Base-by-base conservation (phyloP, 2,888 invertebrate species). In the Athalia circularis region DNA sequence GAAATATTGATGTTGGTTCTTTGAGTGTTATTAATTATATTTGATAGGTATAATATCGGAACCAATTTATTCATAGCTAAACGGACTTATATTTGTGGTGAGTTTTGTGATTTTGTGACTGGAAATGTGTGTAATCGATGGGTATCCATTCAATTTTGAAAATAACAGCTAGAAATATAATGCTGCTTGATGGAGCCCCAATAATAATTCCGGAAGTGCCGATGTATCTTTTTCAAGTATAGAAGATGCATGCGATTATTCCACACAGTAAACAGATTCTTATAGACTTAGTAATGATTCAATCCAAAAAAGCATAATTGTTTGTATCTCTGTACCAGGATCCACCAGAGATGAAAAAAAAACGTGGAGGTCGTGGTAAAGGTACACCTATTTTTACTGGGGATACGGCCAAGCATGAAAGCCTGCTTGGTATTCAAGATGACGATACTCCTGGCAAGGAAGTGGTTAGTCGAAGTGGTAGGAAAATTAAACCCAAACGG, bases 401-500 rank as follows among this genome's bases (percentile, higher is more conserved):
- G 9, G 79, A 80, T 4, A 79, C 86, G 13, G 80, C 86, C 50
- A 87, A 86, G 79, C 85, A 85, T 57, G 88, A 88, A 1, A 62
- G 78, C 5, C 75, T 81, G n/a, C 78, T 85, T 9, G 89, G 89
- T 68, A 87, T 87, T 3, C 91, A 91, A 80, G 92, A 92, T 15
- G 90, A 90, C 0, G 91, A 89, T 0, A 86, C 91, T 0, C 92
- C 92, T 15, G 93, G 92, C 79, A 93, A 93, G 2, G 93, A 94
- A 86, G 88, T 93, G 45, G 93, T 94, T 8, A 94, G 94, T 86
- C 92, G 95, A 79, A 95, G 95, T 84, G 95, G 95, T 0, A 92
- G 96, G 76, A 95, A 95, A 90, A 94, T 95, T 80, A 94, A 95
- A 82, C 95, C 94, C 0, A 95, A 94, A 89, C 87, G 89, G 48